Evolutionary conservation across 2,888 invertebrate species (phyloP), one percentile per base, ranked within the genome.

Genomic region (Meghimatium bilineatum): DNA sequence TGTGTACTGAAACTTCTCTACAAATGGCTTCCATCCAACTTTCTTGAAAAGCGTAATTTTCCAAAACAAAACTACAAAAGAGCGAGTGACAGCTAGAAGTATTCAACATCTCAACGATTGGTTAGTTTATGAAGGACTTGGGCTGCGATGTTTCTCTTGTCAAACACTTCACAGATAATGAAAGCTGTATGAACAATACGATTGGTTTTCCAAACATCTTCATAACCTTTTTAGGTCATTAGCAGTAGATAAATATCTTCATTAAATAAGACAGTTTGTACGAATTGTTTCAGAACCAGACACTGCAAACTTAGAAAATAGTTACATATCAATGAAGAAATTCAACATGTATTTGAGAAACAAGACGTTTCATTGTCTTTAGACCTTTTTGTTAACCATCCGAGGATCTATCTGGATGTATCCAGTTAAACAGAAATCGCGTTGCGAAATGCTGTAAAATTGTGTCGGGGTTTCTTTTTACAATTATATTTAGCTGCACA

Each of bases 111-210:
- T 78, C 2, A 60, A 23, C 34, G 77, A 36, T 77, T 77, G 60
- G 76, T 3, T 60, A 63, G 63, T n/a, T 34, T 36, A 36, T 10
- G 63, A 77, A 63, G 34, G n/a, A 14, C 38, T 36, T 26, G 12
- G n/a, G 26, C 63, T 60, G 44, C 6, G 29, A 17, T 38, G 1
- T 20, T 56, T 63, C 10, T 1, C 29, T 26, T 26, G 20, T 1
- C 52, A 17, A 56, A 75, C 56, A 56, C 44, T 75, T 75, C 10
- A 49, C 56, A 60, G 77, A 77, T 77, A 77, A 77, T 38, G 77
- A 77, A 63, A 63, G 77, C n/a, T 63, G n/a, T n/a, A 34, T n/a
- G 60, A 38, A 60, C 77, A 23, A 5, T 5, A 5, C 38, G 63
- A 63, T 77, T 77, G 77, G 77, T 34, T 63, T 60, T n/a, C n/a